These are phyloP conservation scores for Bufo bufo DNA, from an alignment of 2,113 vertebrate species.

Conservation along the genomic window DNA sequence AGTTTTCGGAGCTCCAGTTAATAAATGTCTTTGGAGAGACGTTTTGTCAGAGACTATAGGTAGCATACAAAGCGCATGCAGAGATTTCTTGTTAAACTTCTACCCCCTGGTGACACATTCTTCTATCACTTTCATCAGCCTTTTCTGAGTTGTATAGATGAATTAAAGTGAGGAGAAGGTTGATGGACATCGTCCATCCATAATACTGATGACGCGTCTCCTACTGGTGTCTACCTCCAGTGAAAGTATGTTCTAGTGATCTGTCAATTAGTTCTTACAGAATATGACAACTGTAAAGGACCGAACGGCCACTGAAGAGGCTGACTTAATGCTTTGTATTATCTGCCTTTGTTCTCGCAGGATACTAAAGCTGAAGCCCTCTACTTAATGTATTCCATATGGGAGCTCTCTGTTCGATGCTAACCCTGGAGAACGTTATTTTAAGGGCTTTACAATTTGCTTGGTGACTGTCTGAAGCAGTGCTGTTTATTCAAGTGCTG, in stretches of 20 bases:
- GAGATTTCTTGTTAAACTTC: conserved; percentile 30
- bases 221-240: conserved; percentile 23
- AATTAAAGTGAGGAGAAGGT: conserved; percentile 16
- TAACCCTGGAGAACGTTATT: conserved; percentile 18
- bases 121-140: conserved; percentile 18
- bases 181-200: conserved; percentile 1
- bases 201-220: background rate
- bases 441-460: conserved; percentile 20
- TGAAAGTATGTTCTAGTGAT: conserved; percentile 12
- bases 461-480: background rate
- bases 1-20: background rate
- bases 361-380: conserved; percentile 10
- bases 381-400: conserved; percentile 13
- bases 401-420: background rate
- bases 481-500: background rate
- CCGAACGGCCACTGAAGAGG: conserved; percentile 1
- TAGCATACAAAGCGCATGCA: background rate
- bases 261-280: conserved; percentile 27
- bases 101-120: conserved; percentile 22
- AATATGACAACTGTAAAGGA: conserved; percentile 42
- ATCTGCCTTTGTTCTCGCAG: conserved; percentile 46
- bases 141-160: conserved; percentile 4
- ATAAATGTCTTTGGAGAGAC: conserved; percentile 15
- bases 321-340: conserved; percentile 25
- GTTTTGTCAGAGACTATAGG: conserved; percentile 9